Conservation (phyloP, 2,888 invertebrate species). For the Drosophila paramelanica region DNA sequence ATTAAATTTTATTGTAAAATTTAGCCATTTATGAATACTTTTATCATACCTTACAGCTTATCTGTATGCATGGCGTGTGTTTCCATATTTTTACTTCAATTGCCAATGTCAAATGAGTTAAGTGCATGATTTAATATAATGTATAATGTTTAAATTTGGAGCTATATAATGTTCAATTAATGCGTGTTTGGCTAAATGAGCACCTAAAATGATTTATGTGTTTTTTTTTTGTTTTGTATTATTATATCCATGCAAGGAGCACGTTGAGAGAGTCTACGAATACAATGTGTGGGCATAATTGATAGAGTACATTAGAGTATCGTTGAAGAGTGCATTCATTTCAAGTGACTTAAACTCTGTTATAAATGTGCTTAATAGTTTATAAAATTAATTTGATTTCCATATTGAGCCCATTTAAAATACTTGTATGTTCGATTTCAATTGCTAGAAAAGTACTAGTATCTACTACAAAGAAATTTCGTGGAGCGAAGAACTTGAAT, state of each 20-base stretch:
- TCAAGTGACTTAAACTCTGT: conserved; percentile 29
- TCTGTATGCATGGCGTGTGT: conserved; percentile 42
- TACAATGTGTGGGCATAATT: conserved; percentile 43
- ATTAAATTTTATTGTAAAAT: conserved; percentile 71
- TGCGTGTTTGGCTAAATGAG: conserved; percentile 60
- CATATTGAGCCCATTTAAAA: conserved; percentile 74
- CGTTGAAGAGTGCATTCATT: conserved; percentile 38
- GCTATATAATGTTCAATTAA: conserved; percentile 53
- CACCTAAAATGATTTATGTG: conserved; percentile 58
- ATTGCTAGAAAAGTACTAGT: conserved; percentile 63
- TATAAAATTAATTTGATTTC: conserved; percentile 29
- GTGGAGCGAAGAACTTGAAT: conserved; percentile 73
- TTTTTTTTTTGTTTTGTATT: conserved; percentile 25
- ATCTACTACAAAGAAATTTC: conserved; percentile 60
- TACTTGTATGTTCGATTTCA: conserved; percentile 66
- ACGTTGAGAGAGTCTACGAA: conserved; percentile 51
- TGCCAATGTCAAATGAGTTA: conserved; percentile 52
- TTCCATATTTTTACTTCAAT: conserved; percentile 19
- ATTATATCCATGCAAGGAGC: conserved; percentile 59
- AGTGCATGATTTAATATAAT: conserved; percentile 64
- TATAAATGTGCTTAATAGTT: conserved; percentile 49
- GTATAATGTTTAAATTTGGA: conserved; percentile 59
- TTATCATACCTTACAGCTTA: conserved; percentile 57
- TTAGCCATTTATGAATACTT: conserved; percentile 61
- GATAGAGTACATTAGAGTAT: conserved; percentile 37